Evolutionary conservation across 2,113 vertebrate species (phyloP).

Genomic region (Polyodon spathula): DNA sequence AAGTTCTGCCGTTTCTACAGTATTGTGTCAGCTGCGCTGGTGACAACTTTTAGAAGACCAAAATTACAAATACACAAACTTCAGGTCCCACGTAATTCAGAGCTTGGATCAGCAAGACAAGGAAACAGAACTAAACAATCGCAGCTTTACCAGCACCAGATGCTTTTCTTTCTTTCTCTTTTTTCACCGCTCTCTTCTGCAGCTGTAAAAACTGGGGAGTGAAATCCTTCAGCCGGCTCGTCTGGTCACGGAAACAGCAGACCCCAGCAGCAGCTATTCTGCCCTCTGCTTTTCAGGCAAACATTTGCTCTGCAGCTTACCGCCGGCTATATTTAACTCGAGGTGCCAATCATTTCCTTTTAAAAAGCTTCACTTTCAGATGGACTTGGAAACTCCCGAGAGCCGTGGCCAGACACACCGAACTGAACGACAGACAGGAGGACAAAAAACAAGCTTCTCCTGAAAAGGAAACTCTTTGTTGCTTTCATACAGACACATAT

Average conservation of each 20-base stretch:
- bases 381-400: no score
- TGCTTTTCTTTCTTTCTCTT: slow-evolving; percentile 74
- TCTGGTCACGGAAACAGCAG: slow-evolving; percentile 88
- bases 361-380: slow-evolving; percentile 36
- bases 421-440: slow-evolving; percentile 11
- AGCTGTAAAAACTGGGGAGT: slow-evolving; percentile 85
- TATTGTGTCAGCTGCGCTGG: no score
- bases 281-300: slow-evolving; percentile 82
- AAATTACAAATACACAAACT: no score
- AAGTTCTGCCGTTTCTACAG: no score
- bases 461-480: no score
- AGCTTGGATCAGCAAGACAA: no score
- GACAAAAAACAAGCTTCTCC: no score
- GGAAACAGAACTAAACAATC: slow-evolving; percentile 71
- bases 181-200: slow-evolving; percentile 50
- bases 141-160: slow-evolving; percentile 80
- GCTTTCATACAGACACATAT: no score
- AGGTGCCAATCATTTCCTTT: slow-evolving; percentile 56
- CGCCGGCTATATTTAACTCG: slow-evolving; percentile 54
- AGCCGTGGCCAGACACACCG: no score
- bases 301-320: slow-evolving; percentile 85
- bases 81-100: no score
- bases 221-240: slow-evolving; percentile 82
- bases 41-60: no score
- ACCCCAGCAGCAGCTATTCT: slow-evolving; percentile 61